Base-by-base conservation (phyloP, 2,888 invertebrate genomes). In the Drosophila limbata region DNA sequence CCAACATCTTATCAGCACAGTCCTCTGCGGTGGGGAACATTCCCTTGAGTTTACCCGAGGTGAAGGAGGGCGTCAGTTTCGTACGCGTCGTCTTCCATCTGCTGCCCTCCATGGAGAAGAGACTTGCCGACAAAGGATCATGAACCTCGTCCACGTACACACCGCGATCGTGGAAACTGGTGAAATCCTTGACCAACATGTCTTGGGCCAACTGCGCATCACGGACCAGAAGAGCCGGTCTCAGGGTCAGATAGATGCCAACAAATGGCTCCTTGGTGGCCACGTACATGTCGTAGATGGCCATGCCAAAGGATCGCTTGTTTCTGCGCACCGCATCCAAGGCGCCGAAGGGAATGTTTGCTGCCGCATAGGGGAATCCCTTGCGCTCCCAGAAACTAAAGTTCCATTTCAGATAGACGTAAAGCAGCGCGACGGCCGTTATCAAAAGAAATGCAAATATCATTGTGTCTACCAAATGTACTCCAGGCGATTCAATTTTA, bases 61-160 rank as follows among this genome's bases (percentile, higher is more conserved):
- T 94, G 84, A 95, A 96, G 0, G 95, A 94, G 0, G 96, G 95
- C 0, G 95, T 93, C 82, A 96, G 92, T 83, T 95, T 95, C 0
- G 93, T 77, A 6, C 96, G 93, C 45, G 95, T 88, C 31, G 92
- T 92, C 88, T 93, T 95, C 96, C 96, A 96, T 66, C 93, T 93
- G 21, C 93, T 66, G 0, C 92, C 92, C 40, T 86, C 82, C 53
- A 90, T 88, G 53, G 94, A 93, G 79, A 95, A 95, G 5, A 96
- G 89, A 82, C 94, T 94, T 0, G 93, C 94, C 1, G 95, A 94
- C 48, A 95, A 83, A 0, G 94, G 95, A 89, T 95, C 95, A 15
- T 94, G 93, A 35, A 93, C 92, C 53, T 92, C 92, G 67, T 95
- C 95, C 44, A 93, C 93, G 82, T 94, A 94, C 47, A 94, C 93